phyloP scores from a whole-genome alignment of 2,113 vertebrate genomes.

The Phyllopteryx taeniolatus region DNA sequence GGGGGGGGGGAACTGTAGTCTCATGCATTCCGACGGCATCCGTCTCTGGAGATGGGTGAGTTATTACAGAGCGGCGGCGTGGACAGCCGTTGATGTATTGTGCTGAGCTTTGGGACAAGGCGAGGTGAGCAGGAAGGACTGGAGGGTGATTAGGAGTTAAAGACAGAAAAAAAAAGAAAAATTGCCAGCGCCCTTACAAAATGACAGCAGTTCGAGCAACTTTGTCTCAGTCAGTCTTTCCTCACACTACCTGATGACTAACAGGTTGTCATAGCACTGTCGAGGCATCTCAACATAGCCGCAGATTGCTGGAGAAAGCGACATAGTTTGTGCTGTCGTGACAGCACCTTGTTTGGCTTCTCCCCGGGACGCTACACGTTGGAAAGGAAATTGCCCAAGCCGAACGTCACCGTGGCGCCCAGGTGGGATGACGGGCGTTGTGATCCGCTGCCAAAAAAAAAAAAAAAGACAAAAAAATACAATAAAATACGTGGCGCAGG shows the following conservation, averaged over 20 bases:
- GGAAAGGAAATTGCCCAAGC: constrained; percentile 42
- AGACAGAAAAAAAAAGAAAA: constrained; percentile 42
- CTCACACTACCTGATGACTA: constrained; percentile 48
- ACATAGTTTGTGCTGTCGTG: constrained; percentile 57
- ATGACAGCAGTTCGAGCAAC: constrained; percentile 47
- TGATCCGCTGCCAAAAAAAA: constrained; percentile 41
- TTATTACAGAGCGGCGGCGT: constrained; percentile 75
- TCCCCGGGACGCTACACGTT: constrained; percentile 30
- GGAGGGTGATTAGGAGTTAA: constrained; percentile 58
- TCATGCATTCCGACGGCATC: constrained; percentile 70
- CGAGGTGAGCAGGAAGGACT: constrained; percentile 49
- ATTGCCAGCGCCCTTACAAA: constrained; percentile 46
- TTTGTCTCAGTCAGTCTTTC: constrained; percentile 48
- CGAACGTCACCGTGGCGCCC: constrained; percentile 13
- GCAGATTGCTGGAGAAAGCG: constrained; percentile 24
- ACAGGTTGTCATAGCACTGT: constrained; percentile 64
- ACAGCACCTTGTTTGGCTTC: constrained; percentile 57
- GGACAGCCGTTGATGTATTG: constrained; percentile 72
- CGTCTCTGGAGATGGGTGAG: constrained; percentile 83
- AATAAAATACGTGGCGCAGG: not conserved
- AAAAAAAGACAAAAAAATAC: constrained; percentile 13
- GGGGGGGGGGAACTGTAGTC: constrained; percentile 52
- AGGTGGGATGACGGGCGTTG: constrained; percentile 39
- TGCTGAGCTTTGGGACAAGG: constrained; percentile 73
- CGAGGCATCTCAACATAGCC: constrained; percentile 54